Evolutionary conservation across 2,113 vertebrate species (phyloP).

Genomic region (Hippocampus barbouri): DNA sequence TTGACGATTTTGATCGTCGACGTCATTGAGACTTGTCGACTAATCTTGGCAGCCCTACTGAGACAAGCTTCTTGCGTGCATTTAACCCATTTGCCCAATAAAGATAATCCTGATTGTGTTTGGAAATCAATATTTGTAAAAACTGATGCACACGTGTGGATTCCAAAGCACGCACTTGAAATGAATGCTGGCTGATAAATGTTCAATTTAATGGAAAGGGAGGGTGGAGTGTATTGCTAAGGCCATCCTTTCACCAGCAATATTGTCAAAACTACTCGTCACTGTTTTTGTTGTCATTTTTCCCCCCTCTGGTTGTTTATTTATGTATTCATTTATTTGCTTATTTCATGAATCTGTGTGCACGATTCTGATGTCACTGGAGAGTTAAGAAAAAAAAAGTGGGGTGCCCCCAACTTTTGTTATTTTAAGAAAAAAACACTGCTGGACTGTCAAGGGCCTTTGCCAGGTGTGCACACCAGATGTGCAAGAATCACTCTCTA

Average conservation of each 20-base stretch:
- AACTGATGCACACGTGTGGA: background rate
- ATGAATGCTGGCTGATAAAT: constrained; percentile 26
- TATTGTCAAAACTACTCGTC: constrained; percentile 60
- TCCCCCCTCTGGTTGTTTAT: constrained; percentile 15
- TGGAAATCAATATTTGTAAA: background rate
- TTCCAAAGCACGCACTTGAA: background rate
- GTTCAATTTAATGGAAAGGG: constrained; percentile 56
- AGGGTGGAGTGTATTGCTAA: constrained; percentile 59
- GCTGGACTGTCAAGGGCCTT: constrained; percentile 35
- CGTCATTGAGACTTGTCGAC: too few species aligned
- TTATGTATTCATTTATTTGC: background rate
- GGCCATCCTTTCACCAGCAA: constrained; percentile 56
- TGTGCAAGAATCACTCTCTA: constrained; percentile 56
- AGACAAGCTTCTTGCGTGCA: too few species aligned
- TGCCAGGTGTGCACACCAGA: constrained; percentile 62
- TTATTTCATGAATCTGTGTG: constrained; percentile 41
- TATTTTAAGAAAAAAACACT: constrained; percentile 45
- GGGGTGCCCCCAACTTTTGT: constrained; percentile 16
- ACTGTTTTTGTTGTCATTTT: constrained; percentile 58
- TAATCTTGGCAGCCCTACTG: too few species aligned
- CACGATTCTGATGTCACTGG: constrained; percentile 58
- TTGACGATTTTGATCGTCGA: too few species aligned
- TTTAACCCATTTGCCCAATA: too few species aligned
- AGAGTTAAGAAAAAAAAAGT: constrained; percentile 23
- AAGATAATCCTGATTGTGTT: too few species aligned